A percentile compares a stretch with the other conserved stretches of the same genome.
Evolutionary conservation across 2,113 vertebrate genomes (phyloP).

Genomic region (Eupsittula cactorum): DNA sequence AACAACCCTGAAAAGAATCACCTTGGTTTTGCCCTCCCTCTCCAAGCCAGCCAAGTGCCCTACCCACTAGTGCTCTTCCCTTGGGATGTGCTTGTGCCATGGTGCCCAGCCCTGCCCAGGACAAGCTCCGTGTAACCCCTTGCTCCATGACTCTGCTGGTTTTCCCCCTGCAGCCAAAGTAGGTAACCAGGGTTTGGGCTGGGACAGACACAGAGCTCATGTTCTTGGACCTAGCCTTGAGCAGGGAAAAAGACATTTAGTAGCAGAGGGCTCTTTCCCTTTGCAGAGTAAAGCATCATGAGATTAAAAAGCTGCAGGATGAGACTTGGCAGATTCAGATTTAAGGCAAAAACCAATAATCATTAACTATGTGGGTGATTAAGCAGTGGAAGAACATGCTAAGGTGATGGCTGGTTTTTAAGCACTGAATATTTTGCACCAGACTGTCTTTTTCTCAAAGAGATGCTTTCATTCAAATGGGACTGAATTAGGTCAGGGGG

Average conservation of each 20-base stretch:
- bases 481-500: not conserved
- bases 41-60: not conserved
- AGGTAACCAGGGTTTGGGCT: not conserved
- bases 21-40: not conserved
- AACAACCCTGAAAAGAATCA: not conserved
- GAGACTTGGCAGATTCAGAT: not conserved
- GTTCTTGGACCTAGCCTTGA: not conserved
- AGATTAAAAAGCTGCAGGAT: not conserved
- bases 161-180: accelerated
- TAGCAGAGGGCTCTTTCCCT: not conserved
- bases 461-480: not conserved
- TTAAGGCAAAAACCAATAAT: not conserved
- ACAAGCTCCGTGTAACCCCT: not conserved
- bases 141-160: not conserved
- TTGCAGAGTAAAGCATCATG: not conserved
- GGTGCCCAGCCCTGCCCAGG: not conserved
- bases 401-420: not conserved
- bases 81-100: accelerated
- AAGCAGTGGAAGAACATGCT: not conserved
- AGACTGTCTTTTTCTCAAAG: not conserved
- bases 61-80: not conserved
- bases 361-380: not conserved
- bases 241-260: not conserved
- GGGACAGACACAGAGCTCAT: not conserved
- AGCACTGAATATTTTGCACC: not conserved